Percentiles rank a stretch among this genome's conserved stretches.
These are phyloP conservation scores for Monarcha castaneiventris DNA, from an alignment of 2,113 vertebrate species.

Conservation along the genomic window DNA sequence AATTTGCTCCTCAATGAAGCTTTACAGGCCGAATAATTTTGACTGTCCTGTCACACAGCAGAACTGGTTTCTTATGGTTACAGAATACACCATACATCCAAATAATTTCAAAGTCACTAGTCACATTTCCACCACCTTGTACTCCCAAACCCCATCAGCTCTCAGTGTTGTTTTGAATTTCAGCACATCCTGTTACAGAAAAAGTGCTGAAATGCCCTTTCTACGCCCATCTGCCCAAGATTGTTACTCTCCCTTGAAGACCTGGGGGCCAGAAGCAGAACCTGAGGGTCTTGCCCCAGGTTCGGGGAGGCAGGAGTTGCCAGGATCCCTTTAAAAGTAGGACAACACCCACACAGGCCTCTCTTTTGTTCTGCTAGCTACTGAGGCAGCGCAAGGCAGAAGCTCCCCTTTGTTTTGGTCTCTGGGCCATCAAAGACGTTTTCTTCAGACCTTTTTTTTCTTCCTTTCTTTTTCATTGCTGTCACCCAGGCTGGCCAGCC, in stretches of 20 bases:
- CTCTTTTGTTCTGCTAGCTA: fast-evolving
- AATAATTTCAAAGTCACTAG: not conserved
- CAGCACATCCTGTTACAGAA: not conserved
- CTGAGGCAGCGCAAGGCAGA: not conserved
- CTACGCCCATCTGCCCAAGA: fast-evolving
- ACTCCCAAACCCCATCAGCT: not conserved
- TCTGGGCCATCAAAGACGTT: not conserved
- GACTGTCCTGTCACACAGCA: not conserved
- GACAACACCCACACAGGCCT: not conserved
- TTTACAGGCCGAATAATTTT: slow-evolving; percentile 25
- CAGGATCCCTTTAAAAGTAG: not conserved
- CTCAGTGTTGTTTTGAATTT: not conserved
- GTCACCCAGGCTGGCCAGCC: not conserved
- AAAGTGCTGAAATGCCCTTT: not conserved
- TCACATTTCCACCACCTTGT: not conserved
- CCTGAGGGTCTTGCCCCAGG: not conserved
- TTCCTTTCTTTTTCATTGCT: not conserved
- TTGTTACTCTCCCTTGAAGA: not conserved
- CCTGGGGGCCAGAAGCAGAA: not conserved
- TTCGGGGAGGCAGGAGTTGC: not conserved
- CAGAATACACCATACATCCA: not conserved
- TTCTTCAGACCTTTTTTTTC: not conserved
- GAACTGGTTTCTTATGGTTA: not conserved
- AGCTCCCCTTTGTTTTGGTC: not conserved
- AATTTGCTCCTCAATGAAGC: slow-evolving; percentile 60